Percentiles rank a stretch among this genome's conserved stretches.
Evolutionary conservation across 2,888 invertebrate genomes (phyloP).

Genomic region (Synergus gifuensis): DNA sequence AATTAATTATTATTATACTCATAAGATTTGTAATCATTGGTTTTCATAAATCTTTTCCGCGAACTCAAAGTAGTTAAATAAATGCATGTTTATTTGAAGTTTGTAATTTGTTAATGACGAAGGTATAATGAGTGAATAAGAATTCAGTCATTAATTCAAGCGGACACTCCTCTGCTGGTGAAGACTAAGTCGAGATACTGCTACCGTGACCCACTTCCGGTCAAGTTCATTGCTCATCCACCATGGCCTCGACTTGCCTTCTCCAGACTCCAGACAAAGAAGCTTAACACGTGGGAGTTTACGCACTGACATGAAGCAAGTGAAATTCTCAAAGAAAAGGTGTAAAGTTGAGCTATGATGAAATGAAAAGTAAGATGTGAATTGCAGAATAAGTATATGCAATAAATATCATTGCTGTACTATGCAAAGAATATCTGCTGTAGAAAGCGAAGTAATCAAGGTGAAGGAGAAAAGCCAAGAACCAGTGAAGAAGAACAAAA

Average conservation of each 20-base stretch:
- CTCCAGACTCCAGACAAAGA: conserved; percentile 37
- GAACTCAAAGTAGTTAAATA: neutral
- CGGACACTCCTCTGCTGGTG: conserved; percentile 11
- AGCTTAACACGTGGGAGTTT: conserved; percentile 35
- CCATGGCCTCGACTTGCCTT: conserved; percentile 55
- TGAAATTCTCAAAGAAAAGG: conserved; percentile 16
- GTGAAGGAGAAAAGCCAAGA: conserved; percentile 3
- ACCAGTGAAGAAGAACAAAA: conserved; percentile 4
- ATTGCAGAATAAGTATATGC: neutral
- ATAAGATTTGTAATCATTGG: no score
- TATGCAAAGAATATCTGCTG: neutral
- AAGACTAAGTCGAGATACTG: conserved; percentile 57
- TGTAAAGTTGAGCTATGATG: neutral
- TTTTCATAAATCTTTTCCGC: no score
- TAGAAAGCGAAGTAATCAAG: conserved; percentile 9
- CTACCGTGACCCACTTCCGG: conserved; percentile 73
- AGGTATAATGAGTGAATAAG: neutral
- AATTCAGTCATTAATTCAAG: neutral
- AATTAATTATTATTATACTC: no score
- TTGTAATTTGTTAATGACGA: neutral
- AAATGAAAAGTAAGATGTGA: neutral
- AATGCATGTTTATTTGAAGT: neutral
- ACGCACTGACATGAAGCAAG: neutral
- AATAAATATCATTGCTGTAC: neutral
- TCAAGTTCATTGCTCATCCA: conserved; percentile 75